phyloP scores from a whole-genome alignment of 2,888 invertebrate genomes.

The Zeuzera pyrina region DNA sequence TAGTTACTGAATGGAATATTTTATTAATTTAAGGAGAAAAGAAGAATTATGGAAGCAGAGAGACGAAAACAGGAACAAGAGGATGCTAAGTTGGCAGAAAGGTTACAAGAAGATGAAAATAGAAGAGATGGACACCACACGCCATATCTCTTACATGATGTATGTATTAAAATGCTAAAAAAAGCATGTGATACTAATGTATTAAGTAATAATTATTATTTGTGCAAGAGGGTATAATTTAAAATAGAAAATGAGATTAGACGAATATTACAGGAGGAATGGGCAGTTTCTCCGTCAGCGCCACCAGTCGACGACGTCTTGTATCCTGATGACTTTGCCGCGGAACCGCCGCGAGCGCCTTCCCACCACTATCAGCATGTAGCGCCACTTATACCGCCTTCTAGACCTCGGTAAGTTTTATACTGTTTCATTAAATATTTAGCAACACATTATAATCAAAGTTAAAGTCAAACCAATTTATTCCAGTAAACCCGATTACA shows the following conservation, averaged over 20 bases:
- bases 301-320: constrained; percentile 68
- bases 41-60: constrained; percentile 48
- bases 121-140: constrained; percentile 38
- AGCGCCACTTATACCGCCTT: constrained; percentile 58
- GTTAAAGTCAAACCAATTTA: too few relatives aligned
- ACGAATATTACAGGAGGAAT: constrained; percentile 47
- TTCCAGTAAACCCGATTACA: too few relatives aligned
- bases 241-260: background rate
- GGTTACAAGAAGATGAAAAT: constrained; percentile 60
- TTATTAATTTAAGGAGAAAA: constrained; percentile 43
- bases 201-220: too few relatives aligned
- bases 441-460: background rate
- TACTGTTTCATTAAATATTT: background rate
- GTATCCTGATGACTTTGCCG: constrained; percentile 77
- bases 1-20: too few relatives aligned
- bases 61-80: constrained; percentile 58
- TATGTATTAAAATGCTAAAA: too few relatives aligned
- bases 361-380: constrained; percentile 48
- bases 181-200: too few relatives aligned
- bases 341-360: constrained; percentile 64
- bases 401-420: constrained; percentile 37
- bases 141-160: constrained; percentile 47
- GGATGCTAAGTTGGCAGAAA: constrained; percentile 57
- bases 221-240: background rate
- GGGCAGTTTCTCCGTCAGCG: constrained; percentile 50